phyloP scores from a whole-genome alignment of 2,888 invertebrate genomes.

The Leucania comma region DNA sequence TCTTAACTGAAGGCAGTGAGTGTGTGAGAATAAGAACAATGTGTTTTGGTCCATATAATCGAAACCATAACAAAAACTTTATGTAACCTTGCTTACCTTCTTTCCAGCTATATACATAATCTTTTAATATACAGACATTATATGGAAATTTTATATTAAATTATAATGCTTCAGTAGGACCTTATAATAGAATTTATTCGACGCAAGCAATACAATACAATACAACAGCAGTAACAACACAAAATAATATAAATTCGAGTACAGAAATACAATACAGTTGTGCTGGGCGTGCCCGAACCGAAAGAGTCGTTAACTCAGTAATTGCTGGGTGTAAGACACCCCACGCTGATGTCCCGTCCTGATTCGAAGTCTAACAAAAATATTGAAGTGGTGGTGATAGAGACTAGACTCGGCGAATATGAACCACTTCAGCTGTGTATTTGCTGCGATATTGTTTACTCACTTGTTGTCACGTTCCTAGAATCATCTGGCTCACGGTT shows the following conservation, averaged over 20 bases:
- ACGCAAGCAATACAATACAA: too few species aligned
- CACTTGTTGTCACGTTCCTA: slow-evolving; percentile 45
- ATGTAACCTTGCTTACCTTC: background rate
- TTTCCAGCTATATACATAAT: background rate
- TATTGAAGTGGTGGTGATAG: background rate
- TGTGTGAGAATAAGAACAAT: slow-evolving; percentile 31
- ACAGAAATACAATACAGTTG: too few species aligned
- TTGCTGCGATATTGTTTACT: slow-evolving; percentile 20
- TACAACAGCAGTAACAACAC: too few species aligned
- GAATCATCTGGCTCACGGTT: slow-evolving; percentile 58
- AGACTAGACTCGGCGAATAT: background rate
- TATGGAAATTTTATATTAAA: too few species aligned
- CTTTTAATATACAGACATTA: background rate
- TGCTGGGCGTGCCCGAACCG: too few species aligned
- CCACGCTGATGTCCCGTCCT: background rate
- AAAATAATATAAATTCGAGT: too few species aligned
- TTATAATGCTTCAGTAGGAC: background rate
- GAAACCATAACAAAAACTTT: slow-evolving; percentile 24
- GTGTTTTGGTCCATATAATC: slow-evolving; percentile 9
- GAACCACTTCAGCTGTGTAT: background rate
- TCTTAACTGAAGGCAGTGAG: slow-evolving; percentile 26
- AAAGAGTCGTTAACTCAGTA: too few species aligned
- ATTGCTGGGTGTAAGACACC: background rate
- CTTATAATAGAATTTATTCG: too few species aligned
- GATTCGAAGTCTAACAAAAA: background rate